These are phyloP conservation scores for Acanthis flammea DNA, from an alignment of 2,797 vertebrate genomes.

Conservation along the genomic window DNA sequence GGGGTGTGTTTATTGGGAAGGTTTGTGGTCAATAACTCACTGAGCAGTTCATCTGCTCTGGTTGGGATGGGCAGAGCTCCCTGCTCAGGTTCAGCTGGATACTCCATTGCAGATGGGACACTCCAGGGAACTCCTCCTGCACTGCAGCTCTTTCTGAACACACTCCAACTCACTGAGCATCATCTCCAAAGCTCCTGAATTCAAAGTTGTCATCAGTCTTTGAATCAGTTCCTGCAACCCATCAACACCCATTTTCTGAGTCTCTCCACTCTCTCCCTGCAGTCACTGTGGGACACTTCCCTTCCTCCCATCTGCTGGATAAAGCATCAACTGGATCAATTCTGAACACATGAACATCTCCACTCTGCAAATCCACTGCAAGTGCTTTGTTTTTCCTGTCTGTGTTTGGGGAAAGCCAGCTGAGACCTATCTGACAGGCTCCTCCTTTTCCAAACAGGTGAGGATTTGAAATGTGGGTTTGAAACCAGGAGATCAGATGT, in stretches of 20 bases:
- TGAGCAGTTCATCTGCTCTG: neutral
- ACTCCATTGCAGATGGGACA: fast-evolving
- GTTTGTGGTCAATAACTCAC: neutral
- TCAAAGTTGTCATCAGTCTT: neutral
- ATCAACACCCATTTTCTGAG: neutral
- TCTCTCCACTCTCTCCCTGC: neutral
- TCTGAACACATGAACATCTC: fast-evolving
- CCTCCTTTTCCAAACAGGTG: neutral
- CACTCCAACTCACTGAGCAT: neutral
- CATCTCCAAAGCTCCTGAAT: neutral
- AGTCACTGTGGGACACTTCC: neutral
- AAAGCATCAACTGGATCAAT: fast-evolving
- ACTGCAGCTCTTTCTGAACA: neutral
- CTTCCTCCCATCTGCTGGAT: fast-evolving
- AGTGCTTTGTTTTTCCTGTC: neutral
- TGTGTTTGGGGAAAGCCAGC: neutral
- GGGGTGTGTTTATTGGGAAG: neutral
- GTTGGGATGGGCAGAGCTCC: neutral
- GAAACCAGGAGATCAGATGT: neutral
- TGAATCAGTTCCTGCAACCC: neutral
- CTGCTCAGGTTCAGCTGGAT: neutral
- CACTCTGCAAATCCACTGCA: neutral
- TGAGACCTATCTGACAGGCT: neutral
- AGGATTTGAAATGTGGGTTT: neutral
- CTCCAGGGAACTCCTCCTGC: neutral